A percentile compares a stretch with the other conserved stretches of the same genome.
These are phyloP conservation scores for Podarcis cretensis DNA, from an alignment of 2,113 vertebrate species.

Conservation along the genomic window DNA sequence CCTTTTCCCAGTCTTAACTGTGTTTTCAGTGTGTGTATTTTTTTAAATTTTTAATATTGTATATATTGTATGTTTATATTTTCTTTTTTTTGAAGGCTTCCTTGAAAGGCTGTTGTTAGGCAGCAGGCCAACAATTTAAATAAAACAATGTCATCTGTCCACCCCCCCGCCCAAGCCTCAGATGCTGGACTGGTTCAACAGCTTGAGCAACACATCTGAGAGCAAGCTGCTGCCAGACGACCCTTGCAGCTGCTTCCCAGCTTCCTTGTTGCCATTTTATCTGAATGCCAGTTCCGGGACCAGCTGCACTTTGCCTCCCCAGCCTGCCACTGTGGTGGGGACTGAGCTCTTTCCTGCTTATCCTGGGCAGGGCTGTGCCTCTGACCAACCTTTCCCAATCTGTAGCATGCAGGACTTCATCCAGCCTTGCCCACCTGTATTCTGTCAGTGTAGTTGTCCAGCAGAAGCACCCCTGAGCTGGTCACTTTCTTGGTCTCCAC, in stretches of 20 bases:
- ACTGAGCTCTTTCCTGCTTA: neutral
- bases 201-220: neutral
- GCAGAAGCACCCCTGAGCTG: conserved; percentile 90
- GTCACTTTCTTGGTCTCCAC: conserved; percentile 97
- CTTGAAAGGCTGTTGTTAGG: neutral
- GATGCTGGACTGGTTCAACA: neutral
- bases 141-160: neutral
- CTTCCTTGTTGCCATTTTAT: neutral
- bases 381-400: neutral
- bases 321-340: neutral
- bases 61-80: neutral
- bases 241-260: neutral
- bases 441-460: conserved; percentile 92
- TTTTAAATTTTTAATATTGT: neutral
- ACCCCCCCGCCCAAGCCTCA: neutral
- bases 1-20: neutral
- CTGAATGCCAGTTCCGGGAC: neutral
- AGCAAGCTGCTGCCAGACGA: neutral
- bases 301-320: neutral
- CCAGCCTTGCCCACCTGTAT: conserved; percentile 83
- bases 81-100: neutral
- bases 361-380: neutral
- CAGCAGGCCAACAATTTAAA: neutral
- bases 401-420: neutral
- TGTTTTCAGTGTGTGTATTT: neutral